phyloP scores from a whole-genome alignment of 2,797 vertebrate species.

The Gymnothorax reevesii region DNA sequence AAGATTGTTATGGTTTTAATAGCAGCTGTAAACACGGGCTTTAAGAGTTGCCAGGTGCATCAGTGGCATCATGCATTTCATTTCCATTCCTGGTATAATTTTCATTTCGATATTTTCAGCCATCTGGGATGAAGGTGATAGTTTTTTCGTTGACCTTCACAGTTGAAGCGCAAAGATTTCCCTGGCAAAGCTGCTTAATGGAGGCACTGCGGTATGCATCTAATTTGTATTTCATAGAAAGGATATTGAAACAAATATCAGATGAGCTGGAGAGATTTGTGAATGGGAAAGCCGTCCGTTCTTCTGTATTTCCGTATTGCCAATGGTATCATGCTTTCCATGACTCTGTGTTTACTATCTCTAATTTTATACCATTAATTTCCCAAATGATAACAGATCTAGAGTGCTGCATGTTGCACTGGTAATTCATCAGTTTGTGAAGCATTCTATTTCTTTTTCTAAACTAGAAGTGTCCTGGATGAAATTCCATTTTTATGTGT shows the following conservation, averaged over 20 bases:
- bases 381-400: background rate
- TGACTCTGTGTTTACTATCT: background rate
- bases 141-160: conserved; percentile 52
- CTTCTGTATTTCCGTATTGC: background rate
- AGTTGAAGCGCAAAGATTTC: conserved; percentile 52
- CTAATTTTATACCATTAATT: background rate
- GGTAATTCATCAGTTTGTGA: background rate
- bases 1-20: no score
- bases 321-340: background rate
- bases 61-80: background rate
- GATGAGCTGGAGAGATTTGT: conserved; percentile 3
- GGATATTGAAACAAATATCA: background rate
- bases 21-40: background rate
- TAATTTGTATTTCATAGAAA: background rate
- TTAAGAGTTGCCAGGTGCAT: background rate
- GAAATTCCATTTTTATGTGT: no score
- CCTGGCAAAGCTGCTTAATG: conserved; percentile 58
- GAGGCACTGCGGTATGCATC: background rate
- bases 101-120: background rate
- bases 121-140: conserved; percentile 43
- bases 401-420: background rate
- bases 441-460: background rate
- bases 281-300: conserved; percentile 17
- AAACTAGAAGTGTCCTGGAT: no score
- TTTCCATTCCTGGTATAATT: background rate